These are phyloP conservation scores for Drosophila mauritiana DNA, from an alignment of 1,140 invertebrate species.

Conservation along the genomic window DNA sequence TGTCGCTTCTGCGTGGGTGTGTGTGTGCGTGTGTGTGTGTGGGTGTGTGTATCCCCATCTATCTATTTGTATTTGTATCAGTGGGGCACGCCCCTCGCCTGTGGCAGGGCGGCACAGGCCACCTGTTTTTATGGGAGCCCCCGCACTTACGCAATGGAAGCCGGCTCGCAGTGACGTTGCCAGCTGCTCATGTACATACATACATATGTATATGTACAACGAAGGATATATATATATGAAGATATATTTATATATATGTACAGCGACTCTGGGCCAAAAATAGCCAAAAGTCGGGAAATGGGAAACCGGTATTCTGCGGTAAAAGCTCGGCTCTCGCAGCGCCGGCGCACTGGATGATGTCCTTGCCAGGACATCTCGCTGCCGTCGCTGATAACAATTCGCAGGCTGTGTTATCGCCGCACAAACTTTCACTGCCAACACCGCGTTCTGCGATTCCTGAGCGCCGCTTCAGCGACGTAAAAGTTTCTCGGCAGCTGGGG, in stretches of 20 bases:
- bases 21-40: constrained; percentile 6
- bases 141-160: constrained; percentile 52
- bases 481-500: constrained; percentile 40
- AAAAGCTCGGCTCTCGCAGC: constrained; percentile 15
- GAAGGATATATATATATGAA: neutral
- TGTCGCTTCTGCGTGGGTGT: constrained; percentile 10
- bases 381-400: constrained; percentile 16
- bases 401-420: constrained; percentile 38
- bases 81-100: constrained; percentile 41
- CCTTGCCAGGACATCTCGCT: constrained; percentile 63
- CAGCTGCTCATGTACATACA: constrained; percentile 18
- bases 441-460: constrained; percentile 19
- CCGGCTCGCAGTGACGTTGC: constrained; percentile 59
- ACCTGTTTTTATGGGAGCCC: constrained; percentile 58
- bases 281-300: constrained; percentile 4
- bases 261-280: constrained; percentile 28
- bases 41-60: neutral
- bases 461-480: constrained; percentile 43
- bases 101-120: constrained; percentile 32
- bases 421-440: constrained; percentile 34
- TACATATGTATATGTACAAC: neutral
- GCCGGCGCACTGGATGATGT: constrained; percentile 53
- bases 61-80: constrained; percentile 1
- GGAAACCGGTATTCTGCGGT: constrained; percentile 11
- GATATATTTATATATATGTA: neutral